Evolutionary conservation across 2,113 vertebrate genomes (phyloP).

Genomic region (Montifringilla adamsi): DNA sequence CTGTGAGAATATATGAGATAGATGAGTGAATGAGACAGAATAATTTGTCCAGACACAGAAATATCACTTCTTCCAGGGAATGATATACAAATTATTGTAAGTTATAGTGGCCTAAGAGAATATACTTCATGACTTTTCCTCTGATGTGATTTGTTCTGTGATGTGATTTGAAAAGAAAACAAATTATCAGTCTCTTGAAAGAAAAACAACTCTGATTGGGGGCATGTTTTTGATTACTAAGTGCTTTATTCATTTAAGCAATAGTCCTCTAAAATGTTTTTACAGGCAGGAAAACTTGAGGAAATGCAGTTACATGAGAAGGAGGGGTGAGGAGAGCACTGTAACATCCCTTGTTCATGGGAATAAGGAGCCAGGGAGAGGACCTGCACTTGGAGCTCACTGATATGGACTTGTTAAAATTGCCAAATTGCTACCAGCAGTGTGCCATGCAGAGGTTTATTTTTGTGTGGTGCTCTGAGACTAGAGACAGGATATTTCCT

Average conservation of each 20-base stretch:
- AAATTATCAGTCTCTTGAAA: background rate
- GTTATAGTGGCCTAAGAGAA: background rate
- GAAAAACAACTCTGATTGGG: background rate
- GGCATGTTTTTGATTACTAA: background rate
- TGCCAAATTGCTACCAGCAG: background rate
- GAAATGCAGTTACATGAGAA: background rate
- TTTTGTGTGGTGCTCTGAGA: background rate
- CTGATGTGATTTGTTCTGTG: background rate
- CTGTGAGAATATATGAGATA: background rate
- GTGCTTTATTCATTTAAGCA: background rate
- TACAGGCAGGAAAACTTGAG: background rate
- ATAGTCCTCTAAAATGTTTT: background rate
- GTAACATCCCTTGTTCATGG: background rate
- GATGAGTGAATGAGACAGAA: background rate
- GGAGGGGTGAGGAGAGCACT: background rate
- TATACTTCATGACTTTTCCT: background rate
- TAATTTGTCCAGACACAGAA: slow-evolving; percentile 12
- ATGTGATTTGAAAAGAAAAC: slow-evolving; percentile 20
- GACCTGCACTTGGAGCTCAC: background rate
- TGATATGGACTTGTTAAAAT: background rate
- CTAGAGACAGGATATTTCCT: background rate
- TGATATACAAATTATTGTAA: background rate
- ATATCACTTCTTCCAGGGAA: background rate
- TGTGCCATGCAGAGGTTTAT: background rate
- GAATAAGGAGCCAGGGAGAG: background rate